phyloP scores from a whole-genome alignment of 2,797 vertebrate species.

The Heliangelus exortis region DNA sequence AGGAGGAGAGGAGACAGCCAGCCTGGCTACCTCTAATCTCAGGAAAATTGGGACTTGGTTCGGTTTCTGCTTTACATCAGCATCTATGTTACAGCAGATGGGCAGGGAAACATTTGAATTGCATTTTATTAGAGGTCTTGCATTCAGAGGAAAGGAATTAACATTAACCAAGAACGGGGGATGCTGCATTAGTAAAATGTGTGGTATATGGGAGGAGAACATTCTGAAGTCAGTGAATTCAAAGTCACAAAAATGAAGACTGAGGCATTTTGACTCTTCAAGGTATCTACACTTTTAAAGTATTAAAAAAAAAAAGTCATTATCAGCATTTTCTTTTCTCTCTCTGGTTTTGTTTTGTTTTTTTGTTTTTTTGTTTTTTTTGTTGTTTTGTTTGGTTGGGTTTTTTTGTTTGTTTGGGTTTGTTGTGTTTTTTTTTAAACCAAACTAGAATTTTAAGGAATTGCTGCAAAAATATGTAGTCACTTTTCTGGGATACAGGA shows the following conservation, averaged over 20 bases:
- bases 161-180: not conserved
- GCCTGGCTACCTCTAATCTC: conserved; percentile 96
- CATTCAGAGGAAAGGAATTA: not conserved
- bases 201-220: not conserved
- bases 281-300: not conserved
- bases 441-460: not conserved
- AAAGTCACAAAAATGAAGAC: not conserved
- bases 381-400: too few species aligned
- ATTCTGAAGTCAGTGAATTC: not conserved
- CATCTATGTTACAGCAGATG: conserved; percentile 11
- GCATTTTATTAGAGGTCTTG: not conserved
- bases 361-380: too few species aligned
- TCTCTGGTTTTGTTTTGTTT: too few species aligned
- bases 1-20: conserved; percentile 91
- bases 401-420: too few species aligned
- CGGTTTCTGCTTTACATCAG: conserved; percentile 87
- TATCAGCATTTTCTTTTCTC: not conserved
- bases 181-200: not conserved
- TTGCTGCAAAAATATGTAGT: not conserved
- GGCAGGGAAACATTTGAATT: not conserved
- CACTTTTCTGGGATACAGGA: not conserved
- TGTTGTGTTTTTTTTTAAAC: not conserved
- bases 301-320: too few species aligned
- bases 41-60: conserved; percentile 85
- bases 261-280: not conserved